Percentiles rank a stretch among this genome's conserved stretches.
These are phyloP conservation scores for Charadrius vociferus DNA, from an alignment of 2,113 vertebrate species.

Conservation along the genomic window DNA sequence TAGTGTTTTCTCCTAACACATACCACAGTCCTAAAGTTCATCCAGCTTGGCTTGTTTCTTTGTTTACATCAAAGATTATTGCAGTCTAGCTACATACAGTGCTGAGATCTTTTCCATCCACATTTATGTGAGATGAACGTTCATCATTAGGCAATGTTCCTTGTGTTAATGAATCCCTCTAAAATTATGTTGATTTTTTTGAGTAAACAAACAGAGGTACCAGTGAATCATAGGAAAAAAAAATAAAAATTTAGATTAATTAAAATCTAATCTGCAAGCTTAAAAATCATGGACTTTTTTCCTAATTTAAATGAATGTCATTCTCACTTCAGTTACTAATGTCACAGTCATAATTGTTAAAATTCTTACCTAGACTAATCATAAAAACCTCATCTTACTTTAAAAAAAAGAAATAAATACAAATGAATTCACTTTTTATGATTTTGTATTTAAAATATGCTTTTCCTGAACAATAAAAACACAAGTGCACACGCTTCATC, in stretches of 20 bases:
- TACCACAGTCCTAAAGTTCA: not conserved
- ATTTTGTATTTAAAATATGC: not conserved
- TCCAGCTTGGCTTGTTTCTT: not conserved
- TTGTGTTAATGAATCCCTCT: not conserved
- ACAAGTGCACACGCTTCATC: not conserved
- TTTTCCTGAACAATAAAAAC: not conserved
- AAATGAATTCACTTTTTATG: not conserved
- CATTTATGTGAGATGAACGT: not conserved
- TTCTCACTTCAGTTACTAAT: not conserved
- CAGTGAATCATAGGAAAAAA: not conserved
- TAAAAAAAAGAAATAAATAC: not conserved
- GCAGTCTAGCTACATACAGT: not conserved
- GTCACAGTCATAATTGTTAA: not conserved
- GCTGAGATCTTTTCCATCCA: not conserved
- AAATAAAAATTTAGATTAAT: not conserved
- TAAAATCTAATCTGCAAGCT: not conserved
- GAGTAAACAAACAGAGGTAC: not conserved
- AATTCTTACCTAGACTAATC: not conserved
- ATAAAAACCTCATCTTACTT: not conserved
- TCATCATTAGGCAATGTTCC: not conserved
- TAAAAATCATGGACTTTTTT: not conserved
- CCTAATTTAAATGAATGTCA: not conserved
- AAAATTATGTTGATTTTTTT: not conserved
- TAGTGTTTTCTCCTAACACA: not conserved
- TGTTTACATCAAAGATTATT: not conserved